These are phyloP conservation scores for Trichomycterus rosablanca DNA, from an alignment of 2,113 vertebrate species.

Conservation along the genomic window DNA sequence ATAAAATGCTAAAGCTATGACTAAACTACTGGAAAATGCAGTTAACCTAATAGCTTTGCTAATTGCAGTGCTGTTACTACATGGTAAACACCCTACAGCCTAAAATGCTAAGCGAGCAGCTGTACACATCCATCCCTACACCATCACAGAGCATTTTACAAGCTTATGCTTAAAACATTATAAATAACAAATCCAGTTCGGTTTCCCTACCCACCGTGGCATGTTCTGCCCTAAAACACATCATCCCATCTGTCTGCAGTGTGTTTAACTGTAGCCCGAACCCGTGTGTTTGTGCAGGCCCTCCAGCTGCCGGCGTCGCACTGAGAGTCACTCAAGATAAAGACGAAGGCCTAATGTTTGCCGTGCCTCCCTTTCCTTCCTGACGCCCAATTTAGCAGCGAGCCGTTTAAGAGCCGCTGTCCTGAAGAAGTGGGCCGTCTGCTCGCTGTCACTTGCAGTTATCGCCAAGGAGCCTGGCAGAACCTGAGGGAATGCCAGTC, in stretches of 20 bases:
- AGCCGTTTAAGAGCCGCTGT: constrained; percentile 48
- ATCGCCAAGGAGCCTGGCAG: constrained; percentile 70
- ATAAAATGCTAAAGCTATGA: no score
- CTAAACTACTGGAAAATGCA: no score
- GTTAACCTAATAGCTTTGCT: no score
- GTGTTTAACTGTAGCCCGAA: constrained; percentile 27
- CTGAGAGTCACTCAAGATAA: constrained; percentile 36
- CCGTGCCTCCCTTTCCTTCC: constrained; percentile 8
- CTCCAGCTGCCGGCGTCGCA: constrained; percentile 27
- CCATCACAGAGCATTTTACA: constrained; percentile 5
- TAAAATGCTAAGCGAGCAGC: not conserved
- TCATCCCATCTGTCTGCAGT: constrained; percentile 32
- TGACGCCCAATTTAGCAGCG: constrained; percentile 50
- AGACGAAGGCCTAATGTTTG: constrained; percentile 41
- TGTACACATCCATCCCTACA: no score
- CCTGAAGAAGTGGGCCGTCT: constrained; percentile 73
- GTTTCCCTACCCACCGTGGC: constrained; percentile 11
- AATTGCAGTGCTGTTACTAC: no score
- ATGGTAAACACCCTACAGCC: not conserved
- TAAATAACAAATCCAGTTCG: constrained; percentile 27
- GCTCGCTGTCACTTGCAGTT: constrained; percentile 80
- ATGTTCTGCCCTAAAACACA: constrained; percentile 14
- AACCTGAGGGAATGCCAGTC: constrained; percentile 74
- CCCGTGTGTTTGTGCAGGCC: constrained; percentile 31
- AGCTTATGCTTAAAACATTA: constrained; percentile 16